phyloP scores from a whole-genome alignment of 2,113 vertebrate genomes.

The Merops nubicus region DNA sequence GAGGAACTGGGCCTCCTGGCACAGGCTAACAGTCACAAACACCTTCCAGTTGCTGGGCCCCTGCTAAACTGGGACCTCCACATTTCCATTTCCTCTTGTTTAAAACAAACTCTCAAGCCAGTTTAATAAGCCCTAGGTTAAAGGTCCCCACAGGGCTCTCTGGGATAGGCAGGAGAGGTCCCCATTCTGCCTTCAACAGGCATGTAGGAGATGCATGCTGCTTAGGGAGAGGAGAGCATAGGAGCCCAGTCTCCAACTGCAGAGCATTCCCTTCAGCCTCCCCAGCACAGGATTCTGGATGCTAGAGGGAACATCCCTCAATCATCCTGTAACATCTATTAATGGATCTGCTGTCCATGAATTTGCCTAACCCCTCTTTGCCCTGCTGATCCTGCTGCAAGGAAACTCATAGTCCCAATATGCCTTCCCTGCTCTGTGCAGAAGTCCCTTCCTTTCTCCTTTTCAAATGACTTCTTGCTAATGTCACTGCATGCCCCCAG shows the following conservation, averaged over 20 bases:
- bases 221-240: background rate
- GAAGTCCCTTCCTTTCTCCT: background rate
- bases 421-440: fast-evolving
- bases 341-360: background rate
- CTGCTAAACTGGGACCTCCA: background rate
- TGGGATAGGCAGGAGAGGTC: background rate
- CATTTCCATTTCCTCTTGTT: background rate
- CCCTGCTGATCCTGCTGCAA: background rate
- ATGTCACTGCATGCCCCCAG: background rate
- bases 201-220: too few relatives aligned
- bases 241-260: background rate
- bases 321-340: background rate
- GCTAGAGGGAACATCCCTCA: background rate
- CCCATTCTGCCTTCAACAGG: background rate
- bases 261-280: background rate
- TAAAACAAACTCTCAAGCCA: background rate
- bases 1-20: background rate
- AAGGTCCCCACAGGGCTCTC: background rate
- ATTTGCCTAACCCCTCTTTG: background rate
- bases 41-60: background rate
- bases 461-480: background rate
- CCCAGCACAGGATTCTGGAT: background rate
- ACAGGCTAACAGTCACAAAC: background rate
- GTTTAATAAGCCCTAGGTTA: background rate
- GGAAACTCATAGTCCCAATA: background rate